Percentiles rank a stretch among this genome's conserved stretches.
Conservation (phyloP, 2,888 invertebrate genomes). For the Sussaba pulchella region DNA sequence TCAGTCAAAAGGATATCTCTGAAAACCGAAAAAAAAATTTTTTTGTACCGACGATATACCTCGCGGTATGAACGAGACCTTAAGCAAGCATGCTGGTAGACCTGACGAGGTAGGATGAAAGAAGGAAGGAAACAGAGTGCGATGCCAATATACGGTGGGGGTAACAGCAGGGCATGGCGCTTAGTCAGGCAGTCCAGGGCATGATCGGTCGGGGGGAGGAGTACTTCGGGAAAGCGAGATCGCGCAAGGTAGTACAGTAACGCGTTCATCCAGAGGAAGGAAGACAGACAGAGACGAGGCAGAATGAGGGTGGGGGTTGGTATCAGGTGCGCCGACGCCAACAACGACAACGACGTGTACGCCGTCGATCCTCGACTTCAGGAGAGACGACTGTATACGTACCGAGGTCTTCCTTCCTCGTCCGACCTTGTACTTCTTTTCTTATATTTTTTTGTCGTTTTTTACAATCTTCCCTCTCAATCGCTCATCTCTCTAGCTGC, state of each 20-base stretch:
- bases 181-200: slow-evolving; percentile 26
- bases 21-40: too few species aligned
- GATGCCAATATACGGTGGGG: slow-evolving; percentile 3
- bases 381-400: slow-evolving; percentile 31
- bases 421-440: slow-evolving; percentile 30
- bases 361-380: slow-evolving; percentile 60
- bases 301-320: slow-evolving; percentile 17
- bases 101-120: slow-evolving; percentile 20
- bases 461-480: slow-evolving; percentile 14
- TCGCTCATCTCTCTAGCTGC: slow-evolving; percentile 5
- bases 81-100: slow-evolving; percentile 19
- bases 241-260: slow-evolving; percentile 1
- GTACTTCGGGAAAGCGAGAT: background rate
- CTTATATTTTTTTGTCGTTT: slow-evolving; percentile 2
- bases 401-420: slow-evolving; percentile 26
- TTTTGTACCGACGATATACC: too few species aligned
- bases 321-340: slow-evolving; percentile 65
- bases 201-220: background rate
- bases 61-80: too few species aligned
- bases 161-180: slow-evolving; percentile 31
- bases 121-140: slow-evolving; percentile 41
- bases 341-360: slow-evolving; percentile 43
- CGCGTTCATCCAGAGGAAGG: background rate
- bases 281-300: background rate
- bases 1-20: too few species aligned